These are phyloP conservation scores for Pedetes capensis DNA, from an alignment of 2,113 vertebrate genomes.

Conservation along the genomic window DNA sequence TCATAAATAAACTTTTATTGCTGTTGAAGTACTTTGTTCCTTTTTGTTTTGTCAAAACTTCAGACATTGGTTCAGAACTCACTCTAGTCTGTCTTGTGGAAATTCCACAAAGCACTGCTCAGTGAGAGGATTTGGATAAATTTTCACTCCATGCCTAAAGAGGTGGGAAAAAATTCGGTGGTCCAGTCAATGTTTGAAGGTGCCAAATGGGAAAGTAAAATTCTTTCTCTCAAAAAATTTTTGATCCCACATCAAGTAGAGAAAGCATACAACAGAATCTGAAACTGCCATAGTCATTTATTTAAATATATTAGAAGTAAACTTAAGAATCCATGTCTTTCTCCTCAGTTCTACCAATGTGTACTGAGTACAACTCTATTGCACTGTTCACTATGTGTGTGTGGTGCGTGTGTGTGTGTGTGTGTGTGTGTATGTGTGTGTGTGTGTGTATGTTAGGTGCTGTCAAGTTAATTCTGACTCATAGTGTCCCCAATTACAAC, in stretches of 20 bases:
- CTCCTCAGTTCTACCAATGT: neutral
- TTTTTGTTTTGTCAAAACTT: conserved; percentile 17
- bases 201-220: neutral
- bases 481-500: too few species aligned
- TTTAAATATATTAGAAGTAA: neutral
- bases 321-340: neutral
- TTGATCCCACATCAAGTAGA: neutral
- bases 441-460: too few species aligned
- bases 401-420: too few species aligned
- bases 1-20: neutral
- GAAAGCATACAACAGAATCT: neutral
- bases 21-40: neutral
- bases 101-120: neutral
- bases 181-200: neutral
- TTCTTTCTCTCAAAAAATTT: neutral
- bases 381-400: neutral
- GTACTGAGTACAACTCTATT: neutral
- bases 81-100: neutral
- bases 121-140: neutral
- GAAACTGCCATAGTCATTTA: neutral
- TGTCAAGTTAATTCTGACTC: too few species aligned
- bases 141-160: neutral
- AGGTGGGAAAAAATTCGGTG: neutral
- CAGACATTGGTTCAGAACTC: neutral
- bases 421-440: too few species aligned